These are phyloP conservation scores for Patella caerulea DNA, from an alignment of 2,888 invertebrate species.

Conservation along the genomic window DNA sequence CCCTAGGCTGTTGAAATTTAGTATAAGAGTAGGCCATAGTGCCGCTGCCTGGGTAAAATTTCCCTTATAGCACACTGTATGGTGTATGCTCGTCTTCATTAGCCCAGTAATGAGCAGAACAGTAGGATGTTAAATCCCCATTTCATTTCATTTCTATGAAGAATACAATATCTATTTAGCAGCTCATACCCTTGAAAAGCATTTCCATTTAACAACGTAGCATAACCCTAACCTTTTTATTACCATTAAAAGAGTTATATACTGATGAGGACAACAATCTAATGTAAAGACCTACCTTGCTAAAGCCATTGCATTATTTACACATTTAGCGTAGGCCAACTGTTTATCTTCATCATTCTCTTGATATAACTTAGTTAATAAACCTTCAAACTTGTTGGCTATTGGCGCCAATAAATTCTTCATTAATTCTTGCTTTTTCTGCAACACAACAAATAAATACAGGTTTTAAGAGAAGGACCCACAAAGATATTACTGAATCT, in stretches of 20 bases:
- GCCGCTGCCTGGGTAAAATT: too few species aligned
- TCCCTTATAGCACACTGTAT: too few species aligned
- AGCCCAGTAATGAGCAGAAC: too few species aligned
- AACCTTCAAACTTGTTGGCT: conserved; percentile 70
- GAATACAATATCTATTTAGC: neutral
- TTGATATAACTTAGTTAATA: conserved; percentile 68
- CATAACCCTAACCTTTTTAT: neutral
- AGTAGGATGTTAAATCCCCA: too few species aligned
- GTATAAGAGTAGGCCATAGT: too few species aligned
- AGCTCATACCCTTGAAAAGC: neutral
- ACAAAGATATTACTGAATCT: too few species aligned
- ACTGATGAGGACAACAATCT: neutral
- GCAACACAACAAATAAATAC: conserved; percentile 27
- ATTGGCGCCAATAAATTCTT: conserved; percentile 73
- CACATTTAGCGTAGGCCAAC: conserved; percentile 69
- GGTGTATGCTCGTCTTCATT: too few species aligned
- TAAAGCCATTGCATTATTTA: conserved; percentile 74
- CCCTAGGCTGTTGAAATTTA: too few species aligned
- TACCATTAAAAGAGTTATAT: neutral
- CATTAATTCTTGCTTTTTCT: conserved; percentile 73
- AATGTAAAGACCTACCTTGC: conserved; percentile 69
- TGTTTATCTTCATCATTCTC: conserved; percentile 67
- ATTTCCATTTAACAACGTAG: too few species aligned
- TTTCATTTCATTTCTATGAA: neutral
- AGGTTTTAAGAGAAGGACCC: too few species aligned